Evolutionary conservation across 2,888 invertebrate genomes (phyloP).

Genomic region (Pristionchus maxplancki): DNA sequence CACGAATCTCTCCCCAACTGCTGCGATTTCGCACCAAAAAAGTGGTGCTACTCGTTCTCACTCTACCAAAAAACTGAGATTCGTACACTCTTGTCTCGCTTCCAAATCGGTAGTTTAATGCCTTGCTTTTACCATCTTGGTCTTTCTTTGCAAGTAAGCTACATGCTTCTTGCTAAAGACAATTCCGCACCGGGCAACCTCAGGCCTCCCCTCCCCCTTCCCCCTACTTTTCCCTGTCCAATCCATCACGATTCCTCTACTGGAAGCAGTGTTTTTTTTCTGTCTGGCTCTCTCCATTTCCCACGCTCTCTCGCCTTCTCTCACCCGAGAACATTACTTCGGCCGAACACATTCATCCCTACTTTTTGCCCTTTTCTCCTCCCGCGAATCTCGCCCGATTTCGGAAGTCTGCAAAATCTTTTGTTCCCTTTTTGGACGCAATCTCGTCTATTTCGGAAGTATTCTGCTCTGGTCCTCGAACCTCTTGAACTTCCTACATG

Average conservation of each 20-base stretch:
- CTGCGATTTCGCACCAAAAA: too few species aligned
- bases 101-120: too few species aligned
- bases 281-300: neutral
- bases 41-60: too few species aligned
- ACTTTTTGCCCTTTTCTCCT: neutral
- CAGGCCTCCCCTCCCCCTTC: neutral
- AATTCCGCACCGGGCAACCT: neutral
- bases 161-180: too few species aligned
- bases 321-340: neutral
- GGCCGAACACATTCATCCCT: neutral
- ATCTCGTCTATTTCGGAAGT: neutral
- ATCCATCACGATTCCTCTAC: neutral
- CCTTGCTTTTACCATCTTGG: too few species aligned
- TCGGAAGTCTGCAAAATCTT: constrained; percentile 19
- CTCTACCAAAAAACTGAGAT: too few species aligned
- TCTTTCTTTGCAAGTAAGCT: too few species aligned
- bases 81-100: too few species aligned
- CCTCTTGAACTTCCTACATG: neutral
- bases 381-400: neutral
- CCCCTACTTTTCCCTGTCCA: neutral
- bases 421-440: neutral
- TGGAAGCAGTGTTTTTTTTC: neutral
- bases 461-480: neutral
- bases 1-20: too few species aligned
- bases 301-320: neutral